phyloP scores from a whole-genome alignment of 2,888 invertebrate species.

The Dexiosoma caninum region DNA sequence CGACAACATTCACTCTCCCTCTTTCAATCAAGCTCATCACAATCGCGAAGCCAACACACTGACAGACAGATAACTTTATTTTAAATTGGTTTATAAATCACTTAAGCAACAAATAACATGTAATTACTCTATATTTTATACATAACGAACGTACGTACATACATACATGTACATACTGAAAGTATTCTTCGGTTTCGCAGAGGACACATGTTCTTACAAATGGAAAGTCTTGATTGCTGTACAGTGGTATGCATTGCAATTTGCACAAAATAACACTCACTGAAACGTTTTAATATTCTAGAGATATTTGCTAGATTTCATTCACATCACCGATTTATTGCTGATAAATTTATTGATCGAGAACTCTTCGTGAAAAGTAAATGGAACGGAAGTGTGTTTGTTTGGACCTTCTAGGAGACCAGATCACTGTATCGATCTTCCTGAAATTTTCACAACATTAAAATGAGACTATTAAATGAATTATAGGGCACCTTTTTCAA shows the following conservation, averaged over 20 bases:
- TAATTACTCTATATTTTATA: constrained; percentile 63
- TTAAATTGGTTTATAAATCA: constrained; percentile 64
- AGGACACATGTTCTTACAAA: constrained; percentile 25
- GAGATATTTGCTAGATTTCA: too few species aligned
- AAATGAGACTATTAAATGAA: too few species aligned
- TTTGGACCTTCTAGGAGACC: too few species aligned
- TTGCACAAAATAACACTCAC: too few species aligned
- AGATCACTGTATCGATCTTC: too few species aligned
- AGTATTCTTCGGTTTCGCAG: not conserved
- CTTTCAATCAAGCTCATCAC: constrained; percentile 30
- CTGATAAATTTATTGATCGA: too few species aligned
- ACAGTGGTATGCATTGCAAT: not conserved
- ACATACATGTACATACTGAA: not conserved
- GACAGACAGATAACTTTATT: constrained; percentile 60
- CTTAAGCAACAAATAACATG: constrained; percentile 62
- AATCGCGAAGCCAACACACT: constrained; percentile 5
- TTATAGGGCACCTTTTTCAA: too few species aligned
- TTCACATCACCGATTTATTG: too few species aligned
- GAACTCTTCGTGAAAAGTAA: too few species aligned
- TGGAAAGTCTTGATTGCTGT: constrained; percentile 32
- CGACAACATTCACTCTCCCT: constrained; percentile 23
- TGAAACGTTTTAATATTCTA: too few species aligned
- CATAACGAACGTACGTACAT: not conserved
- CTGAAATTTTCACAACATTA: too few species aligned
- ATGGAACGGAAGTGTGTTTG: too few species aligned